A percentile compares a stretch with the other conserved stretches of the same genome.
Conservation (phyloP, 1,140 invertebrate species). For the Penaeus japonicus region DNA sequence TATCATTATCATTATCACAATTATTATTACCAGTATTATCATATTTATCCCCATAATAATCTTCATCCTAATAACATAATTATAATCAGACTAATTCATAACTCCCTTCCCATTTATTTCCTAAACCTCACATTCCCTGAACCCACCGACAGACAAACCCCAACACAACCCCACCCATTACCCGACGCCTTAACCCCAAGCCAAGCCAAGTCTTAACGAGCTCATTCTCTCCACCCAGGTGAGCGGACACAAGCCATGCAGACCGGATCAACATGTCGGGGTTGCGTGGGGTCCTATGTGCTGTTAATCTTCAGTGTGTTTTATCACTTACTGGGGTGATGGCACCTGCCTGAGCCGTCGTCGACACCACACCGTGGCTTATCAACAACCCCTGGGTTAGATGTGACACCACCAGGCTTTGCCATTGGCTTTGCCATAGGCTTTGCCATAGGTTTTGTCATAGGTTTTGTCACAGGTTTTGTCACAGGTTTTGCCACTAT, state of each 20-base stretch:
- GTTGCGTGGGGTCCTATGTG: constrained; percentile 24
- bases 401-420: not conserved
- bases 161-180: not conserved
- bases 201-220: not conserved
- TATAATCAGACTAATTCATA: too few relatives aligned
- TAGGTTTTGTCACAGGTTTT: not conserved
- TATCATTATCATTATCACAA: too few relatives aligned
- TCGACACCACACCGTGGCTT: not conserved
- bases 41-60: too few relatives aligned
- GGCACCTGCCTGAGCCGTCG: too few relatives aligned
- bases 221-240: not conserved
- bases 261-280: constrained; percentile 46
- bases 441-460: not conserved
- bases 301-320: constrained; percentile 18
- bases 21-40: too few relatives aligned
- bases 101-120: too few relatives aligned
- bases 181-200: not conserved
- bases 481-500: not conserved
- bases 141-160: too few relatives aligned
- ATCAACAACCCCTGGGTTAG: not conserved
- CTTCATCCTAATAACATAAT: too few relatives aligned
- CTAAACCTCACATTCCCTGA: too few relatives aligned
- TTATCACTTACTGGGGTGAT: not conserved
- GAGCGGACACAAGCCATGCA: constrained; percentile 55
- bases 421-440: not conserved